Percentiles rank a stretch among this genome's conserved stretches.
phyloP scores from a whole-genome alignment of 1,140 invertebrate genomes.

The Thaumetopoea pityocampa region DNA sequence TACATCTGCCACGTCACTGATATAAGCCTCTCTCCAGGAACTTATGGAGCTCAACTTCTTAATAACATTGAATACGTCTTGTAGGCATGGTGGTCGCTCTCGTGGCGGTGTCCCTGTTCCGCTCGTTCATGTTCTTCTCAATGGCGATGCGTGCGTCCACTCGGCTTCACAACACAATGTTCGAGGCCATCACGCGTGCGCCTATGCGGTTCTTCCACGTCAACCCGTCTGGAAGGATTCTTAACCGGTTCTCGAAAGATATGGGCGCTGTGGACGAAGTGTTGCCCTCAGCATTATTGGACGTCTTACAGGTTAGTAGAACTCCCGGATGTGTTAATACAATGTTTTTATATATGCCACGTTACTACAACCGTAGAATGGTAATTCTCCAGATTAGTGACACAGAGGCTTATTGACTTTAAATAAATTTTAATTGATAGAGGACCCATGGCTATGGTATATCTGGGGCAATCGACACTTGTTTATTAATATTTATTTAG shows the following conservation, averaged over 20 bases:
- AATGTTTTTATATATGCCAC: not conserved
- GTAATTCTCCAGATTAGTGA: too few species aligned
- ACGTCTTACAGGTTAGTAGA: slow-evolving; percentile 78
- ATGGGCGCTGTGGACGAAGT: slow-evolving; percentile 91
- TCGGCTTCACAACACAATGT: slow-evolving; percentile 88
- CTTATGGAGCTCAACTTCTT: too few species aligned
- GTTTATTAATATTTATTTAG: too few species aligned
- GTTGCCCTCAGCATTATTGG: slow-evolving; percentile 85
- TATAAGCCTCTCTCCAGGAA: too few species aligned
- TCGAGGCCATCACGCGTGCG: slow-evolving; percentile 82
- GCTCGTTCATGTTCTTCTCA: slow-evolving; percentile 81
- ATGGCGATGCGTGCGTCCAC: slow-evolving; percentile 84
- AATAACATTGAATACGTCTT: too few species aligned
- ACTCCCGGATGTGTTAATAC: not conserved
- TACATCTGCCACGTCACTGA: too few species aligned
- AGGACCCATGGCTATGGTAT: too few species aligned
- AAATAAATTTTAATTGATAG: too few species aligned
- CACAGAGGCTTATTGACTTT: too few species aligned
- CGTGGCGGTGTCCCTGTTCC: slow-evolving; percentile 76
- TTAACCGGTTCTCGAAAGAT: slow-evolving; percentile 91
- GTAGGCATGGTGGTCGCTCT: slow-evolving; percentile 78
- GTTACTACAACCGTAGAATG: not conserved
- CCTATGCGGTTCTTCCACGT: slow-evolving; percentile 90
- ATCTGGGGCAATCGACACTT: too few species aligned
- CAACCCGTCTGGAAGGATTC: slow-evolving; percentile 85